These are phyloP conservation scores for Phaonia tiefii DNA, from an alignment of 2,888 invertebrate species.

Conservation along the genomic window DNA sequence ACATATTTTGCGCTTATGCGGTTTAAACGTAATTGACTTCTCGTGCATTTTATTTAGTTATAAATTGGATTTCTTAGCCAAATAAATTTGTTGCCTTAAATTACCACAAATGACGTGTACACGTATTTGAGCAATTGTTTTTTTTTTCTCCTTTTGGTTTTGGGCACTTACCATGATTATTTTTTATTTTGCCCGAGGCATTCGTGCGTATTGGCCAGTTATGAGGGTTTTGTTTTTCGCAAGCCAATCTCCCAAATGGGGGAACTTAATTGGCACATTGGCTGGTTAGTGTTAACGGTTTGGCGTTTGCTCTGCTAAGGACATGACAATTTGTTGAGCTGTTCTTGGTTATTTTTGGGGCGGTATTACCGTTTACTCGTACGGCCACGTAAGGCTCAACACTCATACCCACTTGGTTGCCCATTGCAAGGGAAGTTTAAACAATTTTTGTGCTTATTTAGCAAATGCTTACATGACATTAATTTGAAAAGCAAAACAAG, in stretches of 20 bases:
- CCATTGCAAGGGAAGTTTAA: constrained; percentile 52
- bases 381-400: neutral
- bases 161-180: constrained; percentile 12
- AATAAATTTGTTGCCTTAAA: constrained; percentile 46
- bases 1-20: neutral
- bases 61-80: constrained; percentile 9
- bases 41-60: neutral
- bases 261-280: too few relatives aligned
- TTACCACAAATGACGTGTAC: constrained; percentile 18
- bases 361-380: neutral
- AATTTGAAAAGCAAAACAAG: constrained; percentile 44
- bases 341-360: neutral
- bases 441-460: constrained; percentile 66
- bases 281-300: too few relatives aligned
- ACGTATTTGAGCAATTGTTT: neutral
- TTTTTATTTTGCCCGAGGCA: neutral
- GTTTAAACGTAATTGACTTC: constrained; percentile 16
- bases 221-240: too few relatives aligned
- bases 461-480: constrained; percentile 67
- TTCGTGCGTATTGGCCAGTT: neutral
- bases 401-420: neutral
- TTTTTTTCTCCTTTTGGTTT: neutral
- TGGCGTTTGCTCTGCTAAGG: too few relatives aligned
- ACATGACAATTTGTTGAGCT: neutral
- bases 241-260: too few relatives aligned